phyloP scores from a whole-genome alignment of 2,113 vertebrate genomes.

The Calidris pygmaea region DNA sequence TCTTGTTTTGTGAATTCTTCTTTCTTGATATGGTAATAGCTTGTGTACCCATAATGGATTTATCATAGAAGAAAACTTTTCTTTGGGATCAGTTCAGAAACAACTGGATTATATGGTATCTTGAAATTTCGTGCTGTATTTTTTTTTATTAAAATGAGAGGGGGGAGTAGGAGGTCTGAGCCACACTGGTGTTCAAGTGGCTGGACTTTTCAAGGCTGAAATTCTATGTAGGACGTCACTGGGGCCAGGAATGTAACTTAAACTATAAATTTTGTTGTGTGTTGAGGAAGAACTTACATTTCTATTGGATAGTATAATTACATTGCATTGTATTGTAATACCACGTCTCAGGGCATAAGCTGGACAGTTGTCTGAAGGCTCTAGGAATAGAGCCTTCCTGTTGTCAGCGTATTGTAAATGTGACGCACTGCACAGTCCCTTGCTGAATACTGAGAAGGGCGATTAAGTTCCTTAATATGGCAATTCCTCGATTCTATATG shows the following conservation, averaged over 20 bases:
- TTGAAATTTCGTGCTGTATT: background rate
- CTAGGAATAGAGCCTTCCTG: background rate
- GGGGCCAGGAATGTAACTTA: background rate
- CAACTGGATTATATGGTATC: background rate
- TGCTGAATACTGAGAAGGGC: background rate
- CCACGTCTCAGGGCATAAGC: background rate
- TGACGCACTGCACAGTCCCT: background rate
- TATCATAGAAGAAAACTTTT: background rate
- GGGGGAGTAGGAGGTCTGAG: background rate
- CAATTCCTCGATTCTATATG: fast-evolving
- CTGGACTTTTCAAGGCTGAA: background rate
- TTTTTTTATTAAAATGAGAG: background rate
- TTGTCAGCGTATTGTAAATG: background rate
- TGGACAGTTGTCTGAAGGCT: background rate
- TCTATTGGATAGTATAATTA: background rate
- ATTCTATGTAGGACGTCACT: background rate
- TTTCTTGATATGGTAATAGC: background rate
- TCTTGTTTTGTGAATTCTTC: slow-evolving; percentile 16
- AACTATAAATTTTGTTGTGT: background rate
- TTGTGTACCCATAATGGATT: background rate
- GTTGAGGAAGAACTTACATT: background rate
- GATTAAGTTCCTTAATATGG: background rate
- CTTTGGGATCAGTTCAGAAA: background rate
- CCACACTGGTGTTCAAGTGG: background rate
- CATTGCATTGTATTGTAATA: background rate